A percentile compares a stretch with the other conserved stretches of the same genome.
Evolutionary conservation across 2,113 vertebrate genomes (phyloP).

Genomic region (Rutilus rutilus): DNA sequence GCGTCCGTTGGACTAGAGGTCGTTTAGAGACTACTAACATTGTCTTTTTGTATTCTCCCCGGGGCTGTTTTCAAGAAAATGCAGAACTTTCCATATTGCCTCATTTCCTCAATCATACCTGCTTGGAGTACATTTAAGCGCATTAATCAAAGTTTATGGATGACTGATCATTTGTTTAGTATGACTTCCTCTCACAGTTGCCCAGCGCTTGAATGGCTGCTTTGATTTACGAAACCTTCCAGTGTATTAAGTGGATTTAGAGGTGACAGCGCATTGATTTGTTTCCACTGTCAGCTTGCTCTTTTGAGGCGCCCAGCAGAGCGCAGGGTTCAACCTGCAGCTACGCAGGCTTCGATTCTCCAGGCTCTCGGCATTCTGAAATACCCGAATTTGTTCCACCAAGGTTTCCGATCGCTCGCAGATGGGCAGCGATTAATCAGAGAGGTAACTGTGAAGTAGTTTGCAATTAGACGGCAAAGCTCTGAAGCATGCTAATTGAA

Average conservation of each 20-base stretch:
- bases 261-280: conserved; percentile 32
- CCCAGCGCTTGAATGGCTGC: conserved; percentile 7
- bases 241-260: conserved; percentile 35
- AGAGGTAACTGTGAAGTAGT: conserved; percentile 99
- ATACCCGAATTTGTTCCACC: conserved; percentile 95
- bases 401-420: conserved; percentile 92
- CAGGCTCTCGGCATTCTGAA: conserved; percentile 89
- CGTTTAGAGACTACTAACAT: not conserved
- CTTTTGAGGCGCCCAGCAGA: conserved; percentile 13
- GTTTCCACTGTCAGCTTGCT: conserved; percentile 26
- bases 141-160: conserved; percentile 28
- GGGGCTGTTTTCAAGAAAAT: not conserved
- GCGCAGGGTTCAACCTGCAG: conserved; percentile 65
- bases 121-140: not conserved
- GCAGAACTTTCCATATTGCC: conserved; percentile 8
- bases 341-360: conserved; percentile 83
- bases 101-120: conserved; percentile 30
- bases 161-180: conserved; percentile 16
- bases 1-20: not conserved
- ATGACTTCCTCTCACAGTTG: conserved; percentile 14
- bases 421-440: conserved; percentile 99
- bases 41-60: not conserved
- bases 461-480: conserved; percentile 99
- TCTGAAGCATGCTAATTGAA: conserved; percentile 99
- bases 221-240: conserved; percentile 27